Base-by-base conservation (phyloP, 2,113 vertebrate species). In the Polyodon spathula region DNA sequence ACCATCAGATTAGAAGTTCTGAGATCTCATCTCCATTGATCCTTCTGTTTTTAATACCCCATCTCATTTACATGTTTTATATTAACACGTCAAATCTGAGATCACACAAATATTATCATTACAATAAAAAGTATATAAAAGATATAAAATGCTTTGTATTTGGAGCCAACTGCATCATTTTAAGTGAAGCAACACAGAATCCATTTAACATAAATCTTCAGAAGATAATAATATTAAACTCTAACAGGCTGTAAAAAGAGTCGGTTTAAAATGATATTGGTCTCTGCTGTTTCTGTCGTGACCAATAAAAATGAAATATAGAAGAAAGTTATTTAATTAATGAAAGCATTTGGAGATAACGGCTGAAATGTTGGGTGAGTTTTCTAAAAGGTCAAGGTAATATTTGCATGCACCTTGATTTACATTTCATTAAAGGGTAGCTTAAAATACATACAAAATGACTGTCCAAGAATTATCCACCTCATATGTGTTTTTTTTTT, bases 151-250 rank as follows among this genome's bases (percentile, higher is more conserved):
- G 58, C 56, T 77, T 75, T 81, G 60, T 70, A 69, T 60, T 52
- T 63, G 37, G 71, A 73, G 50, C 62, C 58, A 56, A 57, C 38
- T 27, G 76, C 68, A 37, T 69, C 71, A 58, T 58, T 69, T n/a
- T 81, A 85, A 84, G 80, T 82, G 78, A 81, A 83, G 69, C 62
- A 75, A 71, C 79, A 82, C 79, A 86, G 58, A 68, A 67, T 71
- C 42, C 50, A 77, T 72, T 27, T 6, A 68, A 56, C 42, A 61
- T 55, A 54, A 54, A n/a, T 72, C 65, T 75, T 63, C 70, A 43
- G 70, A 73, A 80, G 75, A 66, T 71, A 60, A 37, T n/a, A n/a
- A n/a, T n/a, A n/a, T n/a, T n/a, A n/a, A n/a, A n/a, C n/a, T n/a
- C n/a, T 11, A 65, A 52, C 64, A 68, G 64, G 43, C 69, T 62